Percentiles rank a stretch among this genome's conserved stretches.
phyloP scores from a whole-genome alignment of 2,888 invertebrate genomes.

The Parasteatoda lunata region DNA sequence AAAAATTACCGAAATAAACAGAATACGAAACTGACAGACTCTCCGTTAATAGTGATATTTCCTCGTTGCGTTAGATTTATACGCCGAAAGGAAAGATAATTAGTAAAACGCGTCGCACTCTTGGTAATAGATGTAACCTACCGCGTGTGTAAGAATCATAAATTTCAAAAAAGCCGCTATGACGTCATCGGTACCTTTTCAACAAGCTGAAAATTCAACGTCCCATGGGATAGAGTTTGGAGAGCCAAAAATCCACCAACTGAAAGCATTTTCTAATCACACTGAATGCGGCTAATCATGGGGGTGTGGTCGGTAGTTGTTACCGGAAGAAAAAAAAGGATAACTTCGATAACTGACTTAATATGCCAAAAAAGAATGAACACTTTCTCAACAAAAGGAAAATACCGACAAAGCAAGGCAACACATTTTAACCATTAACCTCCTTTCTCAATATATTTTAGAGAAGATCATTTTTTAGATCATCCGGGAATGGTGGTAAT shows the following conservation, averaged over 20 bases:
- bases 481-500: conserved; percentile 30
- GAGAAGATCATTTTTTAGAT: conserved; percentile 40
- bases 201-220: conserved; percentile 42
- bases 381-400: conserved; percentile 31
- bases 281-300: conserved; percentile 56
- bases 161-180: conserved; percentile 26
- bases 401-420: conserved; percentile 50
- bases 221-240: conserved; percentile 29
- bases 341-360: conserved; percentile 43
- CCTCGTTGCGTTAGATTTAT: background rate
- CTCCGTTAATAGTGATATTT: background rate
- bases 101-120: background rate
- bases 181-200: conserved; percentile 39
- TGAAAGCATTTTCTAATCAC: conserved; percentile 66
- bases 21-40: background rate
- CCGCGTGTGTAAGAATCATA: conserved; percentile 25
- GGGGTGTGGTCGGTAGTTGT: conserved; percentile 60
- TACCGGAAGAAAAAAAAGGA: conserved; percentile 28
- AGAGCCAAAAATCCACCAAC: conserved; percentile 49
- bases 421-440: conserved; percentile 62
- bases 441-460: conserved; percentile 52
- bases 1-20: background rate
- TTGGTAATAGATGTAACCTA: conserved; percentile 12
- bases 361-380: conserved; percentile 46
- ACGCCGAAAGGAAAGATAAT: background rate